Evolutionary conservation across 2,113 vertebrate genomes (phyloP), one percentile per base, ranked within the genome.

Genomic region (Chitala chitala): DNA sequence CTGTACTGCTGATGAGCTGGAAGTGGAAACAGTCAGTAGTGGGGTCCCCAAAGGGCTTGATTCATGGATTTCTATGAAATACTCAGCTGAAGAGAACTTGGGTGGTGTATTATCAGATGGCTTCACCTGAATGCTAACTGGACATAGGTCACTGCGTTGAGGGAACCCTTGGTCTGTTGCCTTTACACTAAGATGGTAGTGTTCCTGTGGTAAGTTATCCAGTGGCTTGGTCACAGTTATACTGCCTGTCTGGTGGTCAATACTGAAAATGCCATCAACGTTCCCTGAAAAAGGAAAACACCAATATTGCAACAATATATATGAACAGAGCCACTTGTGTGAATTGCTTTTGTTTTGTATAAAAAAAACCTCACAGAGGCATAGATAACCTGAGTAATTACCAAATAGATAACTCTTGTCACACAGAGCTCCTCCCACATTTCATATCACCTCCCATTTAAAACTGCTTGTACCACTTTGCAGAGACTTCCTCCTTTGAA

Each of bases 61-160:
- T 81, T 99, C 97, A n/a, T 91, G 94, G 79, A 98, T 90, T 81
- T 98, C 97, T 3, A 90, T 81, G 3, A 96, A 86, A 82, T 96
- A 96, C 64, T 98, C 94, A 0, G 89, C 79, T 0, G 89, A 88
- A 2, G 86, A 85, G 86, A 99, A 99, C 74, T 84, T 70, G 1
- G 97, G 97, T 3, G 92, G 90, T 0, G 93, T 96, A 44, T 74
- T 84, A 29, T 94, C 93, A 0, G 97, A 95, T 38, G 92, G 81
- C 68, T 81, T 86, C 50, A 96, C 6, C 4, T 77, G 84, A 78
- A 98, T 46, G 2, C 89, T 90, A 42, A 96, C 86, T 0, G 91
- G 89, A 75, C 93, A 89, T 73, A 94, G 81, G 81, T 94, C 93
- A 46, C 90, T 93, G 82, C 90, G 81, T 55, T 86, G 92, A 20